Evolutionary conservation across 2,888 invertebrate species (phyloP).

Genomic region (Lithosia quadra): DNA sequence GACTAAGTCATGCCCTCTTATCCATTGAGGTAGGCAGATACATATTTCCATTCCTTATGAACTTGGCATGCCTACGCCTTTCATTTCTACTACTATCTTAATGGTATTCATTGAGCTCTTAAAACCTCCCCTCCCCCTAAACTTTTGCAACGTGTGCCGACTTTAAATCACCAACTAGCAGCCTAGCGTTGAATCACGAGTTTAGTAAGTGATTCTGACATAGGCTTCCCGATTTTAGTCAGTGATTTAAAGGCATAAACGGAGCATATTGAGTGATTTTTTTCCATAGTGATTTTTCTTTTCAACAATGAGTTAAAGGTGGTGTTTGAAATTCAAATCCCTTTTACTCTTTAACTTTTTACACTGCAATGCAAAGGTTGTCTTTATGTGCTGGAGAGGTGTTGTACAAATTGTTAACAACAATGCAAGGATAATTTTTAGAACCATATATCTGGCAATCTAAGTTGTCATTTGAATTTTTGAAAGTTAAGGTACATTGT

Average conservation of each 20-base stretch:
- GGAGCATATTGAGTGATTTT: too few relatives aligned
- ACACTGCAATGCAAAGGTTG: not conserved
- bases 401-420: not conserved
- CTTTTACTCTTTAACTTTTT: not conserved
- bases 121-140: too few relatives aligned
- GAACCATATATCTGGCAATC: not conserved
- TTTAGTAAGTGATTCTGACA: too few relatives aligned
- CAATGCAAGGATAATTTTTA: not conserved
- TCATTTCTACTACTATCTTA: not conserved
- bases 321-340: too few relatives aligned
- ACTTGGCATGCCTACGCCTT: not conserved
- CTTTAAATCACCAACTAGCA: too few relatives aligned
- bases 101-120: not conserved
- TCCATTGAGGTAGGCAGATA: not conserved
- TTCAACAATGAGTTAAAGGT: too few relatives aligned
- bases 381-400: not conserved
- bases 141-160: too few relatives aligned
- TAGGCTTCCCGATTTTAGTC: too few relatives aligned
- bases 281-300: too few relatives aligned
- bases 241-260: too few relatives aligned
- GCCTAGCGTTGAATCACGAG: too few relatives aligned
- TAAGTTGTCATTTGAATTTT: conserved; percentile 2
- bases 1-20: not conserved
- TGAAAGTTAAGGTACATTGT: conserved; percentile 2
- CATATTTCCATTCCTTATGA: not conserved